Evolutionary conservation across 2,888 invertebrate genomes (phyloP).

Genomic region (Rhingia campestris): DNA sequence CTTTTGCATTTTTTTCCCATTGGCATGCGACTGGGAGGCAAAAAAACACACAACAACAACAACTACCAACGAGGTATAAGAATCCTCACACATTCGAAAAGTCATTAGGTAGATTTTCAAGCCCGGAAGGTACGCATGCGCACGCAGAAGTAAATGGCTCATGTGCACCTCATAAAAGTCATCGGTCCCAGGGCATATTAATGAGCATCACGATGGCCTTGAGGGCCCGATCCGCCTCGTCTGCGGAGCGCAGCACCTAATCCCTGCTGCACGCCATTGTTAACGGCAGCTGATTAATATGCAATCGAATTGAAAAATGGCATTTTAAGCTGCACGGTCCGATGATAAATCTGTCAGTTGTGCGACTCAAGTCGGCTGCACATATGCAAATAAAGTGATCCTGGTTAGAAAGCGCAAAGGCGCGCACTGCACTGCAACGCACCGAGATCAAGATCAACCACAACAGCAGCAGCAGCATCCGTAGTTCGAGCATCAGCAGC

Average conservation of each 20-base stretch:
- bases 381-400: constrained; percentile 71
- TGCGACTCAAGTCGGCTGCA: constrained; percentile 18
- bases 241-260: not conserved
- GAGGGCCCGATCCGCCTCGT: constrained; percentile 48
- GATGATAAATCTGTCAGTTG: constrained; percentile 71
- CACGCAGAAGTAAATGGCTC: constrained; percentile 48
- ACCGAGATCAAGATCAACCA: constrained; percentile 61
- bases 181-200: constrained; percentile 64
- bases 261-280: constrained; percentile 56
- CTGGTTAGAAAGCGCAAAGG: constrained; percentile 41
- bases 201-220: constrained; percentile 73
- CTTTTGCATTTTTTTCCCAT: constrained; percentile 32
- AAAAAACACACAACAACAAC: too few relatives aligned
- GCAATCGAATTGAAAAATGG: constrained; percentile 72
- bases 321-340: constrained; percentile 65
- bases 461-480: constrained; percentile 29
- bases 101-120: constrained; percentile 40
- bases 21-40: not conserved
- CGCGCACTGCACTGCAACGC: constrained; percentile 38
- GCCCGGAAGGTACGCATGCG: constrained; percentile 59
- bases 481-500: constrained; percentile 16
- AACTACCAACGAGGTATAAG: constrained; percentile 30
- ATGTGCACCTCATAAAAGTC: constrained; percentile 70
- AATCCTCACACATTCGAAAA: constrained; percentile 56
- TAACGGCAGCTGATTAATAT: constrained; percentile 66